Base-by-base conservation (phyloP, 2,888 invertebrate species). In the Thymelicus acteon region DNA sequence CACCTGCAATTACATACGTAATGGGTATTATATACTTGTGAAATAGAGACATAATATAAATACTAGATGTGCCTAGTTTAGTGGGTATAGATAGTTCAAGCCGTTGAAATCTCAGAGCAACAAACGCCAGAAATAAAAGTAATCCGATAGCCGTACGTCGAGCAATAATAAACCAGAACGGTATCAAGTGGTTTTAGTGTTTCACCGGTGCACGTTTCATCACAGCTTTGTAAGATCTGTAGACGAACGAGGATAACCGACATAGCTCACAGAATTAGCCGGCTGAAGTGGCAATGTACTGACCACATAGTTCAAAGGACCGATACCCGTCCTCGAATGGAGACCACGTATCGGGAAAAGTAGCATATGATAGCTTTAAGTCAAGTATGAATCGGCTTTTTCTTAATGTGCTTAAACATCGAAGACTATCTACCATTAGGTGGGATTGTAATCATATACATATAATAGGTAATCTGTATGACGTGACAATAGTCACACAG, bases 111-210 rank as follows among this genome's bases (percentile, higher is more conserved):
- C 49, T 19, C 49, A 74, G 71, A 71, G 76, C 77, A 79, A 80
- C 77, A 76, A 75, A 75, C 72, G 74, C 74, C 80, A 77, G 71
- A 80, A 82, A 80, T 80, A 82, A 78, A 78, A 73, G 79, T 73
- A 80, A 82, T 78, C 71, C 72, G 80, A 85, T 84, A 83, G 79
- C 37, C 8, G 31, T n/a, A 24, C 52, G 39, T 60, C 54, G 57
- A 40, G 60, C 47, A 15, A 48, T 54, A 52, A 61, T 54, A 54
- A 67, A 67, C 40, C 48, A 47, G 61, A 48, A 31, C 57, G 19
- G 24, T 37, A 57, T 62, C 62, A 54, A 57, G 61, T 62, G 68
- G 68, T 47, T 52, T 60, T 12, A 37, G 58, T 60, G 68, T 47
- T 52, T 60, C 15, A 37, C 58, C 66, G 58, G 4, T 13, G 58